Percentiles rank a stretch among this genome's conserved stretches.
phyloP scores from a whole-genome alignment of 2,797 vertebrate genomes.

The Denticeps clupeoides region DNA sequence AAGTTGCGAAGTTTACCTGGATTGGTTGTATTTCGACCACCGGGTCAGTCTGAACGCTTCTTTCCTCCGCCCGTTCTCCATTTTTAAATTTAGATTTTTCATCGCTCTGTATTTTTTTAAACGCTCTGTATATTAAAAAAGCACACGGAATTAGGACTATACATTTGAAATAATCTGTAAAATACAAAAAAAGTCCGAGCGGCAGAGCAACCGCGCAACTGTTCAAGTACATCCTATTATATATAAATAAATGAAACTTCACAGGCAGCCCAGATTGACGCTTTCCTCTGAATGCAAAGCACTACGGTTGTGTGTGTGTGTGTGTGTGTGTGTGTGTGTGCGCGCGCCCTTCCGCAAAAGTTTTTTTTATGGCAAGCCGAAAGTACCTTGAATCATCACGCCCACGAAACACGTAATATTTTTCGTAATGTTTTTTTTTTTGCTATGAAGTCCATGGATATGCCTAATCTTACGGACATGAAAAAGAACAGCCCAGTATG shows the following conservation, averaged over 20 bases:
- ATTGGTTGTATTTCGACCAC: constrained; percentile 1
- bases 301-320: no score
- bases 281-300: not conserved
- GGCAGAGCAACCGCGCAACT: constrained; percentile 33
- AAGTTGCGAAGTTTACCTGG: constrained; percentile 31
- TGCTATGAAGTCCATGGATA: no score
- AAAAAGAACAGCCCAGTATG: no score
- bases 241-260: not conserved
- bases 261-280: not conserved
- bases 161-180: constrained; percentile 41
- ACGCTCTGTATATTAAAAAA: constrained; percentile 19
- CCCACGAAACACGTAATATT: no score
- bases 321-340: no score
- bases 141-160: constrained; percentile 34
- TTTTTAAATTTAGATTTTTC: no score
- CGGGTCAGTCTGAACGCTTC: constrained; percentile 53
- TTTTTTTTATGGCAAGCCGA: no score
- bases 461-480: no score
- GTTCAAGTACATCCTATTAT: constrained; percentile 46
- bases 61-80: constrained; percentile 37
- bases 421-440: no score
- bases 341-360: no score
- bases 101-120: no score
- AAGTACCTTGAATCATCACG: no score
- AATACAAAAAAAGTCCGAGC: constrained; percentile 47